A percentile compares a stretch with the other conserved stretches of the same genome.
phyloP scores from a whole-genome alignment of 1,140 invertebrate species.

The Aphaenogaster rudis region DNA sequence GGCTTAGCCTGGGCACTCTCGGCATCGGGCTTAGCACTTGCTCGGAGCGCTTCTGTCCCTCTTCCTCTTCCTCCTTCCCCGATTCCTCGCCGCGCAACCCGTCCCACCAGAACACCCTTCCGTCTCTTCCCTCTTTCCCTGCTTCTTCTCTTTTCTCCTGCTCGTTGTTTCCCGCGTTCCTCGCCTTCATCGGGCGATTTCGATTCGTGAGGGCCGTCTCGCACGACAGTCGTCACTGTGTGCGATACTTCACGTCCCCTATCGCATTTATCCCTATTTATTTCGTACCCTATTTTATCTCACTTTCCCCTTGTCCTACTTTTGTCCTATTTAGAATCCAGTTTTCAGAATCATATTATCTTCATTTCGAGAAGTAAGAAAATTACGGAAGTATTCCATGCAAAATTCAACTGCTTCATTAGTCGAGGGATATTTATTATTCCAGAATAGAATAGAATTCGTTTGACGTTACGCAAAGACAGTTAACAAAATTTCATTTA shows the following conservation, averaged over 20 bases:
- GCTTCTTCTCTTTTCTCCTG: slow-evolving; percentile 30
- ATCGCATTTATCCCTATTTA: too few relatives aligned
- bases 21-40: slow-evolving; percentile 80
- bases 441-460: background rate
- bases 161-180: slow-evolving; percentile 58
- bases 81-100: slow-evolving; percentile 12
- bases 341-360: slow-evolving; percentile 28
- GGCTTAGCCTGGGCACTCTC: slow-evolving; percentile 77
- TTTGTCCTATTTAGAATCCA: background rate
- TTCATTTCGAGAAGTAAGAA: background rate
- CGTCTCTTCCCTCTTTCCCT: background rate
- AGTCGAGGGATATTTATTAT: background rate
- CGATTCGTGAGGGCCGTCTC: slow-evolving; percentile 72
- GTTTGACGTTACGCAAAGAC: background rate
- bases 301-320: background rate
- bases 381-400: background rate
- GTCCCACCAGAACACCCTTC: slow-evolving; percentile 10
- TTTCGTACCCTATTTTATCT: slow-evolving; percentile 3
- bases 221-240: slow-evolving; percentile 68
- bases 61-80: slow-evolving; percentile 62
- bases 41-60: slow-evolving; percentile 69
- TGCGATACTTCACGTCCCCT: slow-evolving; percentile 37
- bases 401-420: slow-evolving; percentile 2
- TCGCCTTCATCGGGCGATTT: slow-evolving; percentile 72
- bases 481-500: slow-evolving; percentile 2